Evolutionary conservation across 2,113 vertebrate species (phyloP).

Genomic region (Dipodomys stephensi): DNA sequence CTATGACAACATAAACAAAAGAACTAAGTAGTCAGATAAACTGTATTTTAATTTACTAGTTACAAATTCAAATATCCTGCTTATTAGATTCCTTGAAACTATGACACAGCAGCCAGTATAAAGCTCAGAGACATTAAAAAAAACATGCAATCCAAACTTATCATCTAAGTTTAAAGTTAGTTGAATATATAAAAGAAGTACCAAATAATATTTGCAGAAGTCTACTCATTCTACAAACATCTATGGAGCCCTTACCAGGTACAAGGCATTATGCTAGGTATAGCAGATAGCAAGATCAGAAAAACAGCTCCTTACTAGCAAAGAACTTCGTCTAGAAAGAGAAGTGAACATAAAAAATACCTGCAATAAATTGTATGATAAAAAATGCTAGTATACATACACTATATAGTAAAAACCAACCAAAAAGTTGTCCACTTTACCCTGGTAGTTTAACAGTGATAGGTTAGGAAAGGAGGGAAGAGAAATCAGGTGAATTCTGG

Average conservation of each 20-base stretch:
- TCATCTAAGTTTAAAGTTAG: conserved; percentile 29
- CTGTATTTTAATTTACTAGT: not conserved
- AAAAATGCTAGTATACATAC: not conserved
- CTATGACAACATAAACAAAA: not conserved
- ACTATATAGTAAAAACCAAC: not conserved
- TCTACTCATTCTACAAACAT: conserved; percentile 25
- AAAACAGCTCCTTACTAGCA: conserved; percentile 27
- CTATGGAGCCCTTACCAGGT: not conserved
- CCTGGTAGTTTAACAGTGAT: not conserved
- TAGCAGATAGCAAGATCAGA: not conserved
- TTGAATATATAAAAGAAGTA: not conserved
- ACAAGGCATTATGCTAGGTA: not conserved
- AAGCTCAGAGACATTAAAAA: not conserved
- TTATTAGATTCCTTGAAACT: conserved; percentile 44
- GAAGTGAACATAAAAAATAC: conserved; percentile 26
- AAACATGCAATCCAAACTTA: not conserved
- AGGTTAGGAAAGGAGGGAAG: not conserved
- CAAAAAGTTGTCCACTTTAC: not conserved
- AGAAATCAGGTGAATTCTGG: not conserved
- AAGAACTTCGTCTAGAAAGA: conserved; percentile 14
- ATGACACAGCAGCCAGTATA: not conserved
- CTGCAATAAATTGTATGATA: not conserved
- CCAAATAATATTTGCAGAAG: conserved; percentile 22
- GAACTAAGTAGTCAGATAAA: not conserved
- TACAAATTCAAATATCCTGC: not conserved